Conservation (phyloP, 2,797 vertebrate species). For the Calcarius lapponicus region DNA sequence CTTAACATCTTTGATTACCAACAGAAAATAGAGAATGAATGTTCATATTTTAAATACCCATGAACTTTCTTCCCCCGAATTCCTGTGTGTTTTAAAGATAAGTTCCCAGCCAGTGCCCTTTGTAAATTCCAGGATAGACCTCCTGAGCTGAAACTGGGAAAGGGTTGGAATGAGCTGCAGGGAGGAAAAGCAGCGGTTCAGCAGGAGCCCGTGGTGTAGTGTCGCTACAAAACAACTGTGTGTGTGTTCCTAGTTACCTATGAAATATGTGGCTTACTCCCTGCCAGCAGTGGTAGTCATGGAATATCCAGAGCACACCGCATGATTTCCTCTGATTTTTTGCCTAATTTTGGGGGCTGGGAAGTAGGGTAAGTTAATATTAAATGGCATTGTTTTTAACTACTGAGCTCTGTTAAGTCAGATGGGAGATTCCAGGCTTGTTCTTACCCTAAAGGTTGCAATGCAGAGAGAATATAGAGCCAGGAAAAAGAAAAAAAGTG, state of each 20-base stretch:
- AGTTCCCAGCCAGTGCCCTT: not conserved
- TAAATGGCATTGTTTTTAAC: not conserved
- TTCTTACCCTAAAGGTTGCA: not conserved
- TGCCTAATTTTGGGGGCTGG: not conserved
- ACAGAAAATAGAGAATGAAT: not conserved
- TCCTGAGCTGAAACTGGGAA: not conserved
- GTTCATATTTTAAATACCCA: not conserved
- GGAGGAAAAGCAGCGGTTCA: not conserved
- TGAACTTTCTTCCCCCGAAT: not conserved
- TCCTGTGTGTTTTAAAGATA: not conserved
- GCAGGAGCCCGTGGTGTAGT: not conserved
- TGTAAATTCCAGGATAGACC: not conserved
- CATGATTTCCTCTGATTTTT: constrained; percentile 49
- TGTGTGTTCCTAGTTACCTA: constrained; percentile 60
- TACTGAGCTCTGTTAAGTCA: not conserved
- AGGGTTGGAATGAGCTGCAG: not conserved
- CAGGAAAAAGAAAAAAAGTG: not conserved
- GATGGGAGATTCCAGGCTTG: not conserved
- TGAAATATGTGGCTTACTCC: constrained; percentile 9
- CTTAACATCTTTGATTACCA: not conserved
- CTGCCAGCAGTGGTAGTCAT: constrained; percentile 24
- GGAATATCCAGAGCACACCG: constrained; percentile 23
- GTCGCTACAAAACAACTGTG: constrained; percentile 55
- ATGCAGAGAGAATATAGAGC: not conserved
- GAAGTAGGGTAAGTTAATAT: not conserved